Conservation (phyloP, 2,113 vertebrate species). For the Urocynchramus pylzowi region DNA sequence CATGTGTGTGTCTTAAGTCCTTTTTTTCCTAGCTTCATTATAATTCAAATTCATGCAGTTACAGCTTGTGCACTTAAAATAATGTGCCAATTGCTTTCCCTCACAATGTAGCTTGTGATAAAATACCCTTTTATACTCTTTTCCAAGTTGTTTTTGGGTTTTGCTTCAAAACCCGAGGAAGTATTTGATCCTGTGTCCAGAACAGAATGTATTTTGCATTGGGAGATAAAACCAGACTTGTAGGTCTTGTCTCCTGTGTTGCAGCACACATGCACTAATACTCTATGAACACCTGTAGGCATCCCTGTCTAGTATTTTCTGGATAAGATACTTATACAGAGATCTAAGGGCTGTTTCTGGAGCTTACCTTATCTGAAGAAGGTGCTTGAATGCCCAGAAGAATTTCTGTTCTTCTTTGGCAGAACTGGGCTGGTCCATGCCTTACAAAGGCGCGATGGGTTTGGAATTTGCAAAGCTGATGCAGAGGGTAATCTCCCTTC, state of each 20-base stretch:
- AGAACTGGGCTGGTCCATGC: background rate
- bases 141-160: background rate
- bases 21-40: background rate
- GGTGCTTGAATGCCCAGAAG: background rate
- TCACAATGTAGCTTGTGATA: background rate
- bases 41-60: background rate
- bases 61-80: background rate
- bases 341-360: background rate
- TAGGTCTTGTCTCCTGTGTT: background rate
- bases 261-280: background rate
- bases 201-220: background rate
- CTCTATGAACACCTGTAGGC: background rate
- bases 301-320: background rate
- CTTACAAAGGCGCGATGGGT: fast-evolving
- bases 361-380: background rate
- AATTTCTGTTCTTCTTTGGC: background rate
- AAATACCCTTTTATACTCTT: background rate
- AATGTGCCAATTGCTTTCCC: background rate
- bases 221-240: background rate
- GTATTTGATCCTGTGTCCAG: background rate
- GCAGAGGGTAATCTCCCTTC: background rate
- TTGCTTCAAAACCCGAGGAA: background rate
- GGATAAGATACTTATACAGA: background rate
- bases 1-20: background rate
- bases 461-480: background rate